phyloP scores from a whole-genome alignment of 1,140 invertebrate genomes.

The Pectinophora gossypiella region DNA sequence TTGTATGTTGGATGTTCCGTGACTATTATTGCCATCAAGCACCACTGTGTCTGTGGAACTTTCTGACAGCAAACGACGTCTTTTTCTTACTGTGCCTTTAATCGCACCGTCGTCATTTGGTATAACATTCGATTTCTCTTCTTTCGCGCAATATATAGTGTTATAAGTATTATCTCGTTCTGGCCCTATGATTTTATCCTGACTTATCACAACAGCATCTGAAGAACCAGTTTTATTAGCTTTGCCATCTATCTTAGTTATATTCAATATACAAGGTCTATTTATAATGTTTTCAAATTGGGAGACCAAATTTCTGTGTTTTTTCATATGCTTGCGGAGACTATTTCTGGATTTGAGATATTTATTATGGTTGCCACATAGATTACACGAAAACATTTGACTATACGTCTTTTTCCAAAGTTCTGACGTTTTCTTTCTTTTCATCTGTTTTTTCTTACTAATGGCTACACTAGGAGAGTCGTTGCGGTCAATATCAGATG shows the following conservation, averaged over 20 bases:
- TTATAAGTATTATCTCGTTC: conserved; percentile 22
- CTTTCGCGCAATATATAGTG: conserved; percentile 24
- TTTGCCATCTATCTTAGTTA: conserved; percentile 39
- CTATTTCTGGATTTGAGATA: conserved; percentile 19
- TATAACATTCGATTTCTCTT: background rate
- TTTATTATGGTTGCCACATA: conserved; percentile 30
- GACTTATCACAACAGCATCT: conserved; percentile 30
- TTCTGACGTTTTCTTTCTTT: conserved; percentile 5
- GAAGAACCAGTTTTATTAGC: conserved; percentile 33
- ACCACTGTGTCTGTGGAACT: conserved; percentile 51
- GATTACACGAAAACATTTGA: conserved; percentile 38
- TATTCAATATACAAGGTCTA: conserved; percentile 25
- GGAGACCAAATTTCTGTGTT: background rate
- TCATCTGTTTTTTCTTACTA: background rate
- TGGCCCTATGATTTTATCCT: conserved; percentile 30
- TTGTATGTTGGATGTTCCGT: conserved; percentile 11
- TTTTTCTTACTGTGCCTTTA: conserved; percentile 21
- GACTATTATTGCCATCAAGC: conserved; percentile 23
- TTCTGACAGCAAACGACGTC: conserved; percentile 32
- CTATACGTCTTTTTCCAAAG: conserved; percentile 28
- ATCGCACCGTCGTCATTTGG: background rate
- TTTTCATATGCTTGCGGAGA: conserved; percentile 20
- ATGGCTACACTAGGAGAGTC: too few relatives aligned
- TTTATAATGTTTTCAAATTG: conserved; percentile 30
- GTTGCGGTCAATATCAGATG: too few relatives aligned